Evolutionary conservation across 2,888 invertebrate species (phyloP), one percentile per base, ranked within the genome.

Genomic region (Anagyrus pseudococci): DNA sequence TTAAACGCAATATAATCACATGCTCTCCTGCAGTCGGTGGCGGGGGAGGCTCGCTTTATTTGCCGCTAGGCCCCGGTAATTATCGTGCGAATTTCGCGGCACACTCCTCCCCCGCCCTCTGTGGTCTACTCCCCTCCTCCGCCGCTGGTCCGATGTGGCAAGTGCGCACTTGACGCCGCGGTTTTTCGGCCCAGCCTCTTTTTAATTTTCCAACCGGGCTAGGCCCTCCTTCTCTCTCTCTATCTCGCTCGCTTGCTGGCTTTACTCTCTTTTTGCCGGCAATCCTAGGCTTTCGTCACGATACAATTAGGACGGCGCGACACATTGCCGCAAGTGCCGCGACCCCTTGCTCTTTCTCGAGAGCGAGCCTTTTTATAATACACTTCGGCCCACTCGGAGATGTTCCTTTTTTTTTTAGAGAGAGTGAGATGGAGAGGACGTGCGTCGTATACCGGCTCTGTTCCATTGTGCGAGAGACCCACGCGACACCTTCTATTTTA

Each of bases 91-190:
- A 55, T 52, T 57, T 62, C 41, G 53, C 53, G 53, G 37, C 37
- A 37, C 43, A n/a, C 49, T 33, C 10, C 8, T 17, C 33, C 6
- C 23, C 20, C 50, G 29, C n/a, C n/a, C n/a, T n/a, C n/a, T n/a
- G 10, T 17, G 17, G 37, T 17, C 26, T 8, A n/a, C 22, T 49
- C 52, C 55, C 46, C 22, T 57, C 37, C 8, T 2, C 22, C 20
- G 17, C n/a, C 29, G 29, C 10, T 29, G 37, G 20, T 17, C 1
- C 55, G 57, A 62, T 57, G 62, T 47, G 57, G 62, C 57, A 57
- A 62, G 62, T 62, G 62, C 49, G 61, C 50, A 57, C 57, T 62
- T 62, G 62, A 57, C 8, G 10, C 56, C 23, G 19, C 19, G 44
- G 19, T 41, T 54, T 54, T 23, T 19, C 23, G 6, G n/a, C 4